These are phyloP conservation scores for Sitobion miscanthi DNA, from an alignment of 1,140 invertebrate genomes.

Conservation along the genomic window DNA sequence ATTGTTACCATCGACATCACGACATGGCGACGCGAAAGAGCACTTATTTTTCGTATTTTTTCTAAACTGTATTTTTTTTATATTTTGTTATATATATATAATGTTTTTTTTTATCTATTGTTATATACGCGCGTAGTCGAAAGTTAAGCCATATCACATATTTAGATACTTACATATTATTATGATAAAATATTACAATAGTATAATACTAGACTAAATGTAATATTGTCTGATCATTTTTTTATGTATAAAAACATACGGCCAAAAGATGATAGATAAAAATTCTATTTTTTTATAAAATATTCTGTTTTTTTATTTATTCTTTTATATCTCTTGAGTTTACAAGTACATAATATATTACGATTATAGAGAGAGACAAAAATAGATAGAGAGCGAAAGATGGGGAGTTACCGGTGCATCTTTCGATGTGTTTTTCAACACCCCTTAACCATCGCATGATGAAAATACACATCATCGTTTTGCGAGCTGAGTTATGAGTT, in stretches of 20 bases:
- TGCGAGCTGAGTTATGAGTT: not conserved
- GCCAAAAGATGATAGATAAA: conserved; percentile 18
- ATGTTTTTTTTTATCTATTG: conserved; percentile 11
- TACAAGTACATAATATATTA: not conserved
- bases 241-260: not conserved
- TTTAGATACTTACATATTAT: not conserved
- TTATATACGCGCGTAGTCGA: conserved; percentile 30
- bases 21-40: not conserved
- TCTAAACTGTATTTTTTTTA: conserved; percentile 21
- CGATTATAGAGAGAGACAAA: no score
- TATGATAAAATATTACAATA: conserved; percentile 1
- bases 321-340: not conserved
- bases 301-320: not conserved
- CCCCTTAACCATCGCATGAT: no score
- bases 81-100: conserved; percentile 19
- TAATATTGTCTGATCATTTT: conserved; percentile 14
- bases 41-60: not conserved
- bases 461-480: not conserved
- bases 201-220: not conserved
- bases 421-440: no score
- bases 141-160: conserved; percentile 16
- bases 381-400: no score
- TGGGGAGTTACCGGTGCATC: no score
- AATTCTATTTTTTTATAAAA: conserved; percentile 30
- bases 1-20: not conserved